Conservation (phyloP, 2,797 vertebrate genomes). For the Heliangelus exortis region DNA sequence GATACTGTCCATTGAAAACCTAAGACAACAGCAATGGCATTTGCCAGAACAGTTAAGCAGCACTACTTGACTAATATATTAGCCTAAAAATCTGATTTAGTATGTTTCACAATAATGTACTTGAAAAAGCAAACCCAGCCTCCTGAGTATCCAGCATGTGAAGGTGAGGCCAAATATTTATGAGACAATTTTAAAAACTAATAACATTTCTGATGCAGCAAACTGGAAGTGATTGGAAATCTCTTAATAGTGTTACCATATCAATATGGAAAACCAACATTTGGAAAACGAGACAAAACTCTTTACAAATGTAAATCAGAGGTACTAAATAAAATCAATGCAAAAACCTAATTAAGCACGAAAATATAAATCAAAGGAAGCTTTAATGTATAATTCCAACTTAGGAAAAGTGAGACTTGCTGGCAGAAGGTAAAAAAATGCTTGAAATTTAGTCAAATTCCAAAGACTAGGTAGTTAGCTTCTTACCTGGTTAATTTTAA, state of each 20-base stretch:
- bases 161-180: too few relatives aligned
- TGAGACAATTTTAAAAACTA: too few relatives aligned
- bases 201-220: too few relatives aligned
- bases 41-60: too few relatives aligned
- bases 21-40: too few relatives aligned
- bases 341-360: neutral
- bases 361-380: neutral
- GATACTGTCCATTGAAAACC: too few relatives aligned
- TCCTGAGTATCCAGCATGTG: too few relatives aligned
- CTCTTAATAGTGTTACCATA: neutral
- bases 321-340: neutral
- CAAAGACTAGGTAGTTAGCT: neutral
- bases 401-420: neutral
- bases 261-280: neutral
- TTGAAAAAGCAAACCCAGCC: too few relatives aligned
- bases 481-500: neutral
- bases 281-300: neutral
- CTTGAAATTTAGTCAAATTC: constrained; percentile 6
- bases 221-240: neutral
- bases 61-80: too few relatives aligned
- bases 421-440: neutral
- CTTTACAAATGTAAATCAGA: neutral
- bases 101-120: too few relatives aligned
- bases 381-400: neutral
- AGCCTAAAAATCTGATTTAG: too few relatives aligned